A percentile compares a stretch with the other conserved stretches of the same genome.
Conservation (phyloP, 2,888 invertebrate species). For the Nymphalis polychloros region DNA sequence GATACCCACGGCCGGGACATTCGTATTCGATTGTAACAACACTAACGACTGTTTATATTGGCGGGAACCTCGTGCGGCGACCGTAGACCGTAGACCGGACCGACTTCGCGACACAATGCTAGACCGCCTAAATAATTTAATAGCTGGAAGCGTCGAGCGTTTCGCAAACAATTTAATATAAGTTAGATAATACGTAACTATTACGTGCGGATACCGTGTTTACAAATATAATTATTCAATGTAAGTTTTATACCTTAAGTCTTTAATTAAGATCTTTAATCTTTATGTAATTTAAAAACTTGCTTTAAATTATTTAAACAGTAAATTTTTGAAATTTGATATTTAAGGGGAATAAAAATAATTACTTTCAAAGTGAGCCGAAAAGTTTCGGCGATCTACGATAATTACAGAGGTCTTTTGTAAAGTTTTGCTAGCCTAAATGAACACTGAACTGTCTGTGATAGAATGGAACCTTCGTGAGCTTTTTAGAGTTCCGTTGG, state of each 20-base stretch:
- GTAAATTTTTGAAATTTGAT: conserved; percentile 10
- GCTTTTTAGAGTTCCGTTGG: not conserved
- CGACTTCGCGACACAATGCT: conserved; percentile 76
- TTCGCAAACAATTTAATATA: conserved; percentile 58
- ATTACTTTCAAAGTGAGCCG: conserved; percentile 13
- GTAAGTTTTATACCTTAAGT: no score
- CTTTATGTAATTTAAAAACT: not conserved
- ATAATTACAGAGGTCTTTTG: conserved; percentile 26
- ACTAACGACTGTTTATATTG: conserved; percentile 75
- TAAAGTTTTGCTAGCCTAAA: conserved; percentile 17
- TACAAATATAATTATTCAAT: not conserved
- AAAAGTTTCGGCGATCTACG: conserved; percentile 15
- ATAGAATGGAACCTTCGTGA: conserved; percentile 4
- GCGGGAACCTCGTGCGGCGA: conserved; percentile 46
- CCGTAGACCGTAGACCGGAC: conserved; percentile 43
- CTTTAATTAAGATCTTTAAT: not conserved
- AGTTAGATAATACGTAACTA: conserved; percentile 13
- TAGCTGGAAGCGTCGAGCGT: conserved; percentile 66
- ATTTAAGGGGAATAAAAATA: conserved; percentile 14
- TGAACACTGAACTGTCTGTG: conserved; percentile 7
- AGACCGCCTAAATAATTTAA: conserved; percentile 77
- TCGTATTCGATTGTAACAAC: conserved; percentile 56
- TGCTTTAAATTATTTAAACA: conserved; percentile 4
- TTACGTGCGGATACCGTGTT: not conserved
- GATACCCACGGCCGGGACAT: conserved; percentile 49